Percentiles rank a stretch among this genome's conserved stretches.
These are phyloP conservation scores for Phoebastria nigripes DNA, from an alignment of 2,797 vertebrate species.

Conservation along the genomic window DNA sequence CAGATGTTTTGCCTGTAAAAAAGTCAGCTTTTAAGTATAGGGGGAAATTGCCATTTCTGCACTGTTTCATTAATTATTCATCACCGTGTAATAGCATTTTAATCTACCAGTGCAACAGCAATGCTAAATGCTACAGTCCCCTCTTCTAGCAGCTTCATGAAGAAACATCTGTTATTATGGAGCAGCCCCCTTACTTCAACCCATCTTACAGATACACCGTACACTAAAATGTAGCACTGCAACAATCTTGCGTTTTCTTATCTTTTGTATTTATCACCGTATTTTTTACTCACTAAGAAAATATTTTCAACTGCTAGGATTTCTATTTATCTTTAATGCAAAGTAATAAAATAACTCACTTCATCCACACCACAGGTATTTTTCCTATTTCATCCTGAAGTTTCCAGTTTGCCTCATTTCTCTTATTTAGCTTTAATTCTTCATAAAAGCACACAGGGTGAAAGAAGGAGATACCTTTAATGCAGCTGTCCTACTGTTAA, in stretches of 20 bases:
- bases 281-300: neutral
- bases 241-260: neutral
- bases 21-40: neutral
- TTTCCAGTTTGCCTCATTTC: neutral
- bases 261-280: neutral
- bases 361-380: neutral
- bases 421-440: conserved; percentile 18
- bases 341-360: conserved; percentile 20
- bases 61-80: neutral
- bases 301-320: neutral
- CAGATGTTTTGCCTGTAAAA: neutral
- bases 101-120: neutral
- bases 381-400: neutral
- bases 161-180: neutral
- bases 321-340: neutral
- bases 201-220: neutral
- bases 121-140: neutral
- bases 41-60: neutral
- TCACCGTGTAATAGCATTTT: neutral
- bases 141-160: neutral
- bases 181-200: neutral
- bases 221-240: neutral
- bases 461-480: conserved; percentile 73
- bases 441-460: conserved; percentile 51
- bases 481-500: conserved; percentile 69